Conservation (phyloP, 2,113 vertebrate species). For the Eudyptes chrysolophus region DNA sequence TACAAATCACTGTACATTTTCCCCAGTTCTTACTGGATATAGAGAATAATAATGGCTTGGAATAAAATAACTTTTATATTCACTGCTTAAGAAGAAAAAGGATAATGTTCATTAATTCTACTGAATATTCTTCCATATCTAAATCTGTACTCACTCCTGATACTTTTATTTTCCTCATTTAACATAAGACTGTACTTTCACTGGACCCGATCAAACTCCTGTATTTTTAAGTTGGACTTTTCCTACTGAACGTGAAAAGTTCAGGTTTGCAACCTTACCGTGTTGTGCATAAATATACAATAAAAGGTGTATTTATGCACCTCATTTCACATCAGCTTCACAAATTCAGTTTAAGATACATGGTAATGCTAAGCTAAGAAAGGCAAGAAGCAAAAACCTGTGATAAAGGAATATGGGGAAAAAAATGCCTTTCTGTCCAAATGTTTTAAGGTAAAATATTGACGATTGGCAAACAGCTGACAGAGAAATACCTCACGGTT, state of each 20-base stretch:
- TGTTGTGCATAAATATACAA: not conserved
- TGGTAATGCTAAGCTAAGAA: not conserved
- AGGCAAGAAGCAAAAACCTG: not conserved
- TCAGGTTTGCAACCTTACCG: not conserved
- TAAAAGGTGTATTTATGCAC: not conserved
- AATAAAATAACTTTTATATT: not conserved
- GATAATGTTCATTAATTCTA: not conserved
- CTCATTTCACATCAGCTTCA: not conserved
- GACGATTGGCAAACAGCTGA: slow-evolving; percentile 44
- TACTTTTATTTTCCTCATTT: not conserved
- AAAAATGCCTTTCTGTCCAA: not conserved
- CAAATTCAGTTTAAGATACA: not conserved
- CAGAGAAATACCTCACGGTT: slow-evolving; percentile 33
- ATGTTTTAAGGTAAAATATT: slow-evolving; percentile 49
- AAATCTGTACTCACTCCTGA: not conserved
- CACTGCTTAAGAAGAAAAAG: not conserved
- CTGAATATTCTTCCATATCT: not conserved
- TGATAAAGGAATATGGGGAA: not conserved
- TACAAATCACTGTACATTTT: not conserved
- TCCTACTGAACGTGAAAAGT: not conserved
- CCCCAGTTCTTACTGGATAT: not conserved
- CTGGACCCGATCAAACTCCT: not conserved
- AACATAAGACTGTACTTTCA: not conserved
- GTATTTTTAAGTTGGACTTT: not conserved
- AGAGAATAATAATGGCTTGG: not conserved